Base-by-base conservation (phyloP, 2,113 vertebrate species). In the Tupaia chinensis region DNA sequence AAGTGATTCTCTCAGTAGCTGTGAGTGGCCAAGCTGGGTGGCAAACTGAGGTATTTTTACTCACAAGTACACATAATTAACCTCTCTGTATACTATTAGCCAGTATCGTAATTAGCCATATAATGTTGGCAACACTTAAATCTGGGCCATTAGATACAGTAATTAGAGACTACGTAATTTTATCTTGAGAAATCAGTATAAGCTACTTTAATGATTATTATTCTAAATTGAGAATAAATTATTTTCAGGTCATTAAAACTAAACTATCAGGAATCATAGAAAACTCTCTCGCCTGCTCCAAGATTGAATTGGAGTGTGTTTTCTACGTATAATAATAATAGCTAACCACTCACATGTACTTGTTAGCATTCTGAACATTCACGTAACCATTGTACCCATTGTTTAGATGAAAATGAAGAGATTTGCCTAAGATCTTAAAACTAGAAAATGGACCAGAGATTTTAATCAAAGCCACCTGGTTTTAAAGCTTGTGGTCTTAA, bases 171-270 rank as follows among this genome's bases (percentile, higher is more conserved):
- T 32, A 19, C 2, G 44, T 56, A 13, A 74, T 93, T 95, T 70
- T 91, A 70, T 81, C n/a, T 79, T 79, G 14, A 68, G 9, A 74
- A 87, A 3, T 77, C 23, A 65, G 23, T 53, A 22, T 72, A 79
- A 68, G 2, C 20, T 93, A 58, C 3, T 69, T 63, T 80, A 63
- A 68, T 87, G n/a, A 69, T 72, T 32, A 70, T 79, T 78, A 72
- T 92, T 80, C 65, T 82, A 93, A 95, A 69, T 54, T 60, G 29
- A 86, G 15, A 91, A 83, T 91, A 92, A 91, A 29, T 81, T 85
- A 70, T 60, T 83, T 61, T 92, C 29, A 69, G 65, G 32, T 80
- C 25, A 92, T 84, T 89, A 44, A 14, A 81, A 81, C 63, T 93
- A 4, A 60, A 78, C 7, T 93, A 88, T 81, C 20, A 81, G 15